A percentile compares a stretch with the other conserved stretches of the same genome.
These are phyloP conservation scores for Tadarida brasiliensis DNA, from an alignment of 2,797 vertebrate species.

Conservation along the genomic window DNA sequence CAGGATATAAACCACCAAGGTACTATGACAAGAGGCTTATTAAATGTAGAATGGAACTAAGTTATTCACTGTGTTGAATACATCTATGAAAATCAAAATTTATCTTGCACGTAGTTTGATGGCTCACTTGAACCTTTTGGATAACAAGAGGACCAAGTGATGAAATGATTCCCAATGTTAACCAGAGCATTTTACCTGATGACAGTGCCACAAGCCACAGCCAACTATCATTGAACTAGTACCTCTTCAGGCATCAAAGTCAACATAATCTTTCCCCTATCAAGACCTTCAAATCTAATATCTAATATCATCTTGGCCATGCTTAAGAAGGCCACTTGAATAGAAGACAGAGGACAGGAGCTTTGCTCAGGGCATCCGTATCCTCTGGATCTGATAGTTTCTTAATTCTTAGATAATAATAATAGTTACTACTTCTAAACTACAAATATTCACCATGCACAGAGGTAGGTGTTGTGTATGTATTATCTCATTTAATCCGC, in stretches of 20 bases:
- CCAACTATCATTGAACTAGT: background rate
- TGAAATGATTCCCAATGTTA: background rate
- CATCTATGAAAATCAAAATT: slow-evolving; percentile 21
- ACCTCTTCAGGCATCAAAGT: background rate
- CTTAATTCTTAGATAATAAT: background rate
- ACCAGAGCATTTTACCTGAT: background rate
- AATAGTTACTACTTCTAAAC: background rate
- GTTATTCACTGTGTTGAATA: background rate
- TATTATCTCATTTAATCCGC: background rate
- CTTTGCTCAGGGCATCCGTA: background rate
- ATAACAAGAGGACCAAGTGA: background rate
- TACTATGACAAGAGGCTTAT: slow-evolving; percentile 52
- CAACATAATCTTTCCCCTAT: background rate
- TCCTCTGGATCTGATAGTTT: background rate
- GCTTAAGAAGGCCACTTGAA: background rate
- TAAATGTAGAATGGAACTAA: slow-evolving; percentile 5
- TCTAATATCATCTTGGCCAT: background rate
- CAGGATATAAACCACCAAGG: slow-evolving; percentile 45
- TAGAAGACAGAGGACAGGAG: background rate
- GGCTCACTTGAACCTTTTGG: background rate
- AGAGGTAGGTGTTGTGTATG: background rate
- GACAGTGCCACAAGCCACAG: background rate
- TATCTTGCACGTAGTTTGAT: background rate
- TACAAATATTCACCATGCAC: background rate
- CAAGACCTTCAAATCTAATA: background rate